Evolutionary conservation across 2,113 vertebrate species (phyloP), one percentile per base, ranked within the genome.

Genomic region (Alosa alosa): DNA sequence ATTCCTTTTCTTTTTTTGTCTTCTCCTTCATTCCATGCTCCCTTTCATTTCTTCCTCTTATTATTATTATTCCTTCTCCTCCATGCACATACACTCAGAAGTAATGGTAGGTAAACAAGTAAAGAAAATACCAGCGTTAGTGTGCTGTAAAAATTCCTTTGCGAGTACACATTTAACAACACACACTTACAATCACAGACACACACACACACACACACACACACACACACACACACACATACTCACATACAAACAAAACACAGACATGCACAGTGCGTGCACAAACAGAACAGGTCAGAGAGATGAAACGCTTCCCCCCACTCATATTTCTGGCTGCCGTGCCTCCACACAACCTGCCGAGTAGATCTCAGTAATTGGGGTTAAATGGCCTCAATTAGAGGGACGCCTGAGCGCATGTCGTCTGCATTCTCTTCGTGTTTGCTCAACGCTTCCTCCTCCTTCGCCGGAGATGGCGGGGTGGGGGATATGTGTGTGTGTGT

Each of bases 331-430:
- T 85, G 86, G 84, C 86, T 86, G 64, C 50, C 57, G 82, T 22
- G 84, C 89, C 85, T 85, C 83, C 57, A 82, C 83, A 82, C 85
- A 87, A 86, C 87, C 83, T 85, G 88, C 82, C 22, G 84, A 81
- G 84, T 85, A 81, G 68, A 85, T 46, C 44, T 41, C 39, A 7
- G 78, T 89, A 87, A 89, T 89, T 90, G 89, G 82, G 89, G 89
- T 89, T 90, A 89, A 88, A 89, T 85, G 85, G 75, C 68, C 83
- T 88, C 85, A 85, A 88, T 87, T 83, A 88, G 64, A 75, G 68
- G 3, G 25, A 39, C 68, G 36, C 68, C 25, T 36, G 31, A 9
- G 68, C 31, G 9, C 31, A 39, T 4, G 36, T 39, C 72, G 11
- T 82, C 60, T 52, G 57, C 82, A 49, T 52, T 5, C 15, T 8